These are phyloP conservation scores for Silurus glanis DNA, from an alignment of 2,113 vertebrate species.

Conservation along the genomic window DNA sequence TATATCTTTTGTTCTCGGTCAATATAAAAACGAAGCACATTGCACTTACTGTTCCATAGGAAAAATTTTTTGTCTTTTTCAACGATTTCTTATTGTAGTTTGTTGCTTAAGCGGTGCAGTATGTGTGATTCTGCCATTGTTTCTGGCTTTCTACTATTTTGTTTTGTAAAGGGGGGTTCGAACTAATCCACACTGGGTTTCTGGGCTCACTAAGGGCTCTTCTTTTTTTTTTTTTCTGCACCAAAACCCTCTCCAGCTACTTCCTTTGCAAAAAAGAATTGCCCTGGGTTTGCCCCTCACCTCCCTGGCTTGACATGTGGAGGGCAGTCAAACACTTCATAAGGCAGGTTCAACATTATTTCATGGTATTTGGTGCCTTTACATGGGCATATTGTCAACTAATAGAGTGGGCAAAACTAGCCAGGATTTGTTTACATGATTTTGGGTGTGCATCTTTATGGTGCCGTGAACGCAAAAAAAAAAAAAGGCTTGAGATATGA, in stretches of 20 bases:
- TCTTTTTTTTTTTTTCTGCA: neutral
- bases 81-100: conserved; percentile 70
- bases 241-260: conserved; percentile 51
- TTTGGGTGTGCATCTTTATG: neutral
- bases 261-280: conserved; percentile 21
- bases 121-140: conserved; percentile 73
- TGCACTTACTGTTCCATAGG: conserved; percentile 83
- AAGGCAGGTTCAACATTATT: conserved; percentile 10
- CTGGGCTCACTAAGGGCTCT: conserved; percentile 53
- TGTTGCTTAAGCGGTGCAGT: conserved; percentile 78
- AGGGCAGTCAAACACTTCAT: conserved; percentile 20
- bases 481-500: conserved; percentile 4
- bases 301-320: conserved; percentile 11
- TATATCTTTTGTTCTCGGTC: conserved; percentile 84
- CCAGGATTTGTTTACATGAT: conserved; percentile 34
- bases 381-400: conserved; percentile 53
- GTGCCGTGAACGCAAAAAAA: conserved; percentile 20
- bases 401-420: conserved; percentile 38
- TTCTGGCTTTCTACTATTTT: conserved; percentile 68
- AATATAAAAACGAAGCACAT: conserved; percentile 87
- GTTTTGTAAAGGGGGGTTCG: conserved; percentile 15
- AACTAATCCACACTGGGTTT: too few species aligned
- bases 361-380: conserved; percentile 14
- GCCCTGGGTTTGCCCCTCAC: neutral
- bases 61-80: conserved; percentile 78